Evolutionary conservation across 2,113 vertebrate genomes (phyloP).

Genomic region (Ptilonorhynchus violaceus): DNA sequence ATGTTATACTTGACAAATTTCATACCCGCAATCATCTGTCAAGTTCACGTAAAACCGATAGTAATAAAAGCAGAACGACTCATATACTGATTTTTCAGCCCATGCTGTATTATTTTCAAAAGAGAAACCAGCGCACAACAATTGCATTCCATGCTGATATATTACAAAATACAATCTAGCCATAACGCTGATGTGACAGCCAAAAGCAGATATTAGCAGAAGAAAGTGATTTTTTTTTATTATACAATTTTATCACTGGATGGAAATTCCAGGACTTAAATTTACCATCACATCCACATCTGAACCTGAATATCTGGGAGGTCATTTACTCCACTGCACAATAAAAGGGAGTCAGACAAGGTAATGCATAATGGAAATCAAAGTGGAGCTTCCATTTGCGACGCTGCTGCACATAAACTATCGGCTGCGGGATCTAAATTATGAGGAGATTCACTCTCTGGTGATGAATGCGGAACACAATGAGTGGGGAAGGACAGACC

Average conservation of each 20-base stretch:
- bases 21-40: not conserved
- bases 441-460: not conserved
- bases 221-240: conserved; percentile 48
- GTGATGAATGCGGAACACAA: conserved; percentile 28
- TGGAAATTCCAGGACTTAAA: conserved; percentile 51
- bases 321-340: conserved; percentile 35
- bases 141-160: not conserved
- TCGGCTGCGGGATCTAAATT: conserved; percentile 3
- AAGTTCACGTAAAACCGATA: not conserved
- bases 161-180: not conserved
- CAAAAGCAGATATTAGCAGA: conserved; percentile 32
- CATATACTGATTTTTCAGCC: not conserved
- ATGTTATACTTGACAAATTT: not conserved
- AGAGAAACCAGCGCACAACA: not conserved
- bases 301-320: conserved; percentile 44
- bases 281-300: conserved; percentile 24
- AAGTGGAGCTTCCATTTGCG: conserved; percentile 14
- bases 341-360: conserved; percentile 29
- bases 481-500: conserved; percentile 13
- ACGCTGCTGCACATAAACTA: not conserved
- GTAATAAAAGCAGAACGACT: not conserved
- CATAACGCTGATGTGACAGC: conserved; percentile 14
- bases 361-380: conserved; percentile 49
- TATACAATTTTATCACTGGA: conserved; percentile 29
- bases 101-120: not conserved